phyloP scores from a whole-genome alignment of 2,888 invertebrate genomes.

The Cryptus armator region DNA sequence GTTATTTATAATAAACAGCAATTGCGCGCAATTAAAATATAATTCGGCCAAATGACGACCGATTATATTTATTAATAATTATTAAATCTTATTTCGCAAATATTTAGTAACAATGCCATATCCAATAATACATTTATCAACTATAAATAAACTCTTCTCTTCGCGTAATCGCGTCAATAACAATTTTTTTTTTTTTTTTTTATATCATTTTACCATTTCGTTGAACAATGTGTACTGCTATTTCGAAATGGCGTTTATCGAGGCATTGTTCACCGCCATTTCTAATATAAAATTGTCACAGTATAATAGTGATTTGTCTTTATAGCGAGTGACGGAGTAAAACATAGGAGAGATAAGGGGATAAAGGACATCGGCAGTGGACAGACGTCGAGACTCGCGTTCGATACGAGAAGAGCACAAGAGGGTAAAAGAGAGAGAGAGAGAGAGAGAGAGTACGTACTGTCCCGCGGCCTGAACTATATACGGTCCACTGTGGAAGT shows the following conservation, averaged over 20 bases:
- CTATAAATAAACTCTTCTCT: no score
- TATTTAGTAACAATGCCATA: no score
- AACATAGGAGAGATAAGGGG: constrained; percentile 50
- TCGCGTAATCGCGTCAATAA: no score
- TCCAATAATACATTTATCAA: no score
- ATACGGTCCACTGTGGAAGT: constrained; percentile 58
- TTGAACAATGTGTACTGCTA: no score
- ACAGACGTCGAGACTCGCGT: constrained; percentile 50
- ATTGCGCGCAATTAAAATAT: no score
- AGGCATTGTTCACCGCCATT: not conserved
- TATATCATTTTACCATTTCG: no score
- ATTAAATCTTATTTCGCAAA: no score
- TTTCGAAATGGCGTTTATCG: not conserved
- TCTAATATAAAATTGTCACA: constrained; percentile 43
- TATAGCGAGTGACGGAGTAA: constrained; percentile 26
- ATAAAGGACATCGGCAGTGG: constrained; percentile 48
- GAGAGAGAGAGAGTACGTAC: not conserved
- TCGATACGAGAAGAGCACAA: constrained; percentile 46
- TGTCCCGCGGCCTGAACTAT: not conserved
- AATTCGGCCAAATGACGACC: no score
- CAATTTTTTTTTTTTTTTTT: no score
- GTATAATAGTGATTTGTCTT: constrained; percentile 56
- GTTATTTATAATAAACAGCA: no score
- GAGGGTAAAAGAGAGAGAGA: constrained; percentile 2
- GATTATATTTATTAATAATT: no score